Evolutionary conservation across 1,140 invertebrate species (phyloP), one percentile per base, ranked within the genome.

Genomic region (Heliothis virescens): DNA sequence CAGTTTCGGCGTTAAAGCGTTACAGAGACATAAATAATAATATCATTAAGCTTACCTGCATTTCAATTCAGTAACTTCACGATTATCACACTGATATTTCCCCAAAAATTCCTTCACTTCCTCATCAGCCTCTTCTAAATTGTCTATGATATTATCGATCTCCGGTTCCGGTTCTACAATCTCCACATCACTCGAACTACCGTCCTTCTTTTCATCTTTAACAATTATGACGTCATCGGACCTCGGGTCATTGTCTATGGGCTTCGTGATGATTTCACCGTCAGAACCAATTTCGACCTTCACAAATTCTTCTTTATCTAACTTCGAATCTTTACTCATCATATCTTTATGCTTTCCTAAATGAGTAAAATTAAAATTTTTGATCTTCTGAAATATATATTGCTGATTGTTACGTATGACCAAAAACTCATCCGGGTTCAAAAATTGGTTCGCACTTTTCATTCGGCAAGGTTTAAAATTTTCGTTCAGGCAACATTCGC

Each of bases 401-500:
- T 94, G 93, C 26, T 94, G 93, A 55, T 94, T 94, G 59, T 94
- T 94, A 78, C 86, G 89, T 15, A 94, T 94, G 0, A 94, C 91
- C n/a, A 94, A 87, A 81, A 86, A 94, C 73, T 94, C 92, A 48
- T 94, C 90, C 2, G 88, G 81, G 75, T 89, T 89, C 48, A 94
- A 75, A 13, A 86, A 89, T 80, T 94, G 87, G 5, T 87, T 92
- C 0, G 89, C 87, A 60, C 89, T 89, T 84, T 92, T 92, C 82
- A 92, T 87, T n/a, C 84, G 53, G 62, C 90, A 87, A 0, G 91
- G 87, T 34, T 87, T 90, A 48, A 94, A 94, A 79, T 94, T 87
- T 47, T 90, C 85, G 13, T 83, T 82, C 11, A 94, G 80, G 80
- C 93, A 94, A 55, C 80, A 72, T 11, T 90, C 89, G 55, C 91